Evolutionary conservation across 2,113 vertebrate genomes (phyloP).

Genomic region (Acrocephalus kingi): DNA sequence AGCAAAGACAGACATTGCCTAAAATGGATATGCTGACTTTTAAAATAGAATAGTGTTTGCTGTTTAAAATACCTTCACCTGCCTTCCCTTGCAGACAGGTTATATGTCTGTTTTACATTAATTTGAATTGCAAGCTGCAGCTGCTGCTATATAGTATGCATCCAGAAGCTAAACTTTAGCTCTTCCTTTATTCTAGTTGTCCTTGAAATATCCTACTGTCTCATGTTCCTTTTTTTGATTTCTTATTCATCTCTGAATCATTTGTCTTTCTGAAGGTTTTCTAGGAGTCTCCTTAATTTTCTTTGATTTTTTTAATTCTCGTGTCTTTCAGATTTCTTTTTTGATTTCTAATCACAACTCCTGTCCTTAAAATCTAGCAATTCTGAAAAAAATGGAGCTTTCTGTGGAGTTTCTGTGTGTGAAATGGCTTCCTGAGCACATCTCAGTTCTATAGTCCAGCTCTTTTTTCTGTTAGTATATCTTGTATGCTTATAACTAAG

Average conservation of each 20-base stretch:
- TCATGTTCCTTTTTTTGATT: background rate
- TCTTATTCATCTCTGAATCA: background rate
- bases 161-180: background rate
- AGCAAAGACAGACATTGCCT: background rate
- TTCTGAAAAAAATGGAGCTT: background rate
- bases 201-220: background rate
- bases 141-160: background rate
- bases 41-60: background rate
- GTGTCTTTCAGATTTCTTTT: background rate
- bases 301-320: background rate
- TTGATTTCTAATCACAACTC: background rate
- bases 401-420: background rate
- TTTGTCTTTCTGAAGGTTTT: background rate
- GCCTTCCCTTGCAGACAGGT: background rate
- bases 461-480: background rate
- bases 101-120: conserved; percentile 9
- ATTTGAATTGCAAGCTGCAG: conserved; percentile 23
- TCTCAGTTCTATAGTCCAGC: background rate
- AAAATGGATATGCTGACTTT: background rate
- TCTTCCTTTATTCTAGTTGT: background rate
- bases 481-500: background rate
- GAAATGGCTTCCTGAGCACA: background rate
- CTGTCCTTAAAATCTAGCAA: background rate
- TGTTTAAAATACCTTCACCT: background rate
- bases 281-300: background rate